Percentiles rank a stretch among this genome's conserved stretches.
Conservation (phyloP, 2,888 invertebrate species). For the Punctoribates punctum region DNA sequence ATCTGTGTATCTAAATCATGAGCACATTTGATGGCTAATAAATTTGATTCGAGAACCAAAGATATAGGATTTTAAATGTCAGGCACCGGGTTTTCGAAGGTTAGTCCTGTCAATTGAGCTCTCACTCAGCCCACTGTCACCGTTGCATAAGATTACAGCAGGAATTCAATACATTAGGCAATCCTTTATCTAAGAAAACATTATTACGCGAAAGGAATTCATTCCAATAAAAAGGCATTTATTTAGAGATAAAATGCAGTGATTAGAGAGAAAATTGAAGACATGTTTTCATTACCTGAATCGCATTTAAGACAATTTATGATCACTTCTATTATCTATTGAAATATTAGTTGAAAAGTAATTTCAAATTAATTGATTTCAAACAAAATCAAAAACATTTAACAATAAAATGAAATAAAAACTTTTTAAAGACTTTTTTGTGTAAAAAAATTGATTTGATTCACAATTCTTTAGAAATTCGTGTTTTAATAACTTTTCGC, state of each 20-base stretch:
- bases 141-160: conserved; percentile 22
- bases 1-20: background rate
- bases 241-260: background rate
- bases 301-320: background rate
- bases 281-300: background rate
- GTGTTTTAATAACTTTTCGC: background rate
- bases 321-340: background rate
- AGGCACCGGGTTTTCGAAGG: conserved; percentile 9
- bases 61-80: background rate
- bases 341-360: background rate
- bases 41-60: background rate
- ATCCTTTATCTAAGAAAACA: background rate
- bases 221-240: background rate
- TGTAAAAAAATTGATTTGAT: background rate
- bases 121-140: conserved; percentile 28
- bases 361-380: background rate
- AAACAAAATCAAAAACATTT: too few relatives aligned
- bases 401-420: too few relatives aligned
- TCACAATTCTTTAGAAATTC: background rate
- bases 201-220: background rate
- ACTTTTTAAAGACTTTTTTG: too few relatives aligned
- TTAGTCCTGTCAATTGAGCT: conserved; percentile 14
- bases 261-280: background rate
- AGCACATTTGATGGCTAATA: background rate
- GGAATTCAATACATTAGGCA: conserved; percentile 1